Conservation (phyloP, 1,140 invertebrate species). For the Monochamus saltuarius region DNA sequence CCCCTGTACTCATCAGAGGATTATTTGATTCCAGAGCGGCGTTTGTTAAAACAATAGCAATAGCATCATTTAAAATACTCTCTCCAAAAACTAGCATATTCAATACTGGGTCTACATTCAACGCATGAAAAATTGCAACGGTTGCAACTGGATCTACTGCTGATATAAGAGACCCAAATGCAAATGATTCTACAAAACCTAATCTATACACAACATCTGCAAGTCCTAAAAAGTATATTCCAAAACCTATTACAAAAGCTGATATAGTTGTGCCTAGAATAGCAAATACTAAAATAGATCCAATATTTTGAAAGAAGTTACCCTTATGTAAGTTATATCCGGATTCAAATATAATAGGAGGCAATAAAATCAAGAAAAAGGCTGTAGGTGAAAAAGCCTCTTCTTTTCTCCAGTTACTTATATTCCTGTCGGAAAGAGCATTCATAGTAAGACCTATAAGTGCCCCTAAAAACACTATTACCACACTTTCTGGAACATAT, state of each 20-base stretch:
- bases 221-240: conserved; percentile 90
- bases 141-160: conserved; percentile 98
- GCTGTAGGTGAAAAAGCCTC: conserved; percentile 96
- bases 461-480: conserved; percentile 94
- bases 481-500: conserved; percentile 95
- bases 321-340: conserved; percentile 98
- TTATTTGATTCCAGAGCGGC: conserved; percentile 79
- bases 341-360: conserved; percentile 98
- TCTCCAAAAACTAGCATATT: conserved; percentile 99
- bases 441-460: conserved; percentile 90
- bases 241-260: conserved; percentile 90
- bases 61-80: conserved; percentile 97
- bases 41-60: conserved; percentile 95
- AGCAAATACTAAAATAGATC: conserved; percentile 92
- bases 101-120: conserved; percentile 92
- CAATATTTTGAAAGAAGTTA: conserved; percentile 98
- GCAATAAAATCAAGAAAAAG: conserved; percentile 95
- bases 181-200: conserved; percentile 95
- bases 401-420: conserved; percentile 93
- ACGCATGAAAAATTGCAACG: conserved; percentile 96
- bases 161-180: conserved; percentile 97
- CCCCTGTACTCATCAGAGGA: conserved; percentile 69
- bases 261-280: conserved; percentile 96
- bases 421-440: conserved; percentile 85
- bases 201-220: conserved; percentile 87